phyloP scores from a whole-genome alignment of 2,797 vertebrate genomes.

The Numenius phaeopus region DNA sequence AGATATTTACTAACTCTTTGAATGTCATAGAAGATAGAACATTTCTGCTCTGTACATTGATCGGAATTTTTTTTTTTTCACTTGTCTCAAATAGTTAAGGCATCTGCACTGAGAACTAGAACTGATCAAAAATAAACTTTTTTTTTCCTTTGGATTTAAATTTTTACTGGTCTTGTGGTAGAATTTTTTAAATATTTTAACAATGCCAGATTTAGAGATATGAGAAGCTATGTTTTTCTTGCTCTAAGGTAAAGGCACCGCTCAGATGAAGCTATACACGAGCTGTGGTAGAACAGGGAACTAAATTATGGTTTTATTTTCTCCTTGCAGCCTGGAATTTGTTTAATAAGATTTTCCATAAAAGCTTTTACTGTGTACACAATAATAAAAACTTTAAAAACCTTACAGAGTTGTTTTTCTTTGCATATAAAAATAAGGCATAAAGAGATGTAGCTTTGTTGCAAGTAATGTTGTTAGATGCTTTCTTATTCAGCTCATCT shows the following conservation, averaged over 20 bases:
- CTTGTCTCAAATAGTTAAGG: not conserved
- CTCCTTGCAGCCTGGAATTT: not conserved
- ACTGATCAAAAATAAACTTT: not conserved
- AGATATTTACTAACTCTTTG: not conserved
- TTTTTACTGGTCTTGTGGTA: not conserved
- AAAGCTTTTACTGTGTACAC: not conserved
- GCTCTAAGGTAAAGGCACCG: not conserved
- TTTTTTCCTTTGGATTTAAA: not conserved
- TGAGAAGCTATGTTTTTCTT: not conserved
- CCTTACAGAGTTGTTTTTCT: not conserved
- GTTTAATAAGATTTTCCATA: conserved; percentile 15
- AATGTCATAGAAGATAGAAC: not conserved
- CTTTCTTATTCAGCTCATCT: conserved; percentile 4
- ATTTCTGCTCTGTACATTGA: not conserved
- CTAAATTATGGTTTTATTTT: not conserved
- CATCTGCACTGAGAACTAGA: not conserved
- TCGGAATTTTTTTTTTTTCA: not conserved
- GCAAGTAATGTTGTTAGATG: not conserved
- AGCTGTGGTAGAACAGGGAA: not conserved
- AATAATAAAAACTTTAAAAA: not conserved
- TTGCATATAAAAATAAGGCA: not conserved
- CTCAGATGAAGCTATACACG: not conserved
- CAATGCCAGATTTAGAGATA: not conserved
- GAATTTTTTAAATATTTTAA: not conserved
- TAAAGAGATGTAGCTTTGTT: conserved; percentile 5